A percentile compares a stretch with the other conserved stretches of the same genome.
Conservation (phyloP, 2,113 vertebrate species). For the Regulus satrapa region DNA sequence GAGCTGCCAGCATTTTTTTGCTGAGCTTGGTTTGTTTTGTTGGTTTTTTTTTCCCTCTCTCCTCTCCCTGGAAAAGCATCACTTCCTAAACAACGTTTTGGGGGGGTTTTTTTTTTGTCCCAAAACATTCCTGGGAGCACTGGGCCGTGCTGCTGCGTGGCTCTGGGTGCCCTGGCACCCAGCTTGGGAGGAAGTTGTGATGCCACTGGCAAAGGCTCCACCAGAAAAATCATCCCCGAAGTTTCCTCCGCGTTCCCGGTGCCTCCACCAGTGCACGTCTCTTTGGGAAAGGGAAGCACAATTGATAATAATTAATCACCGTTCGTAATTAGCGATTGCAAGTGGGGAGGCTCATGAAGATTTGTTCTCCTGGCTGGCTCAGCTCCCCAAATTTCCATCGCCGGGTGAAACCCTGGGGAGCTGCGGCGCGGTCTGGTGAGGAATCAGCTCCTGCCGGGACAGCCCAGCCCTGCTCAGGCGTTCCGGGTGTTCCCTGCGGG, state of each 20-base stretch:
- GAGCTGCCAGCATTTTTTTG: neutral
- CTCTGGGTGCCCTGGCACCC: neutral
- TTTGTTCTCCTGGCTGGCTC: neutral
- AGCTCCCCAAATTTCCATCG: neutral
- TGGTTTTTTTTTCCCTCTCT: neutral
- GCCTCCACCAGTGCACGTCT: accelerated
- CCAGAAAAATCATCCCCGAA: neutral
- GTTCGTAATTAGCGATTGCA: accelerated
- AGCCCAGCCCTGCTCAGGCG: neutral
- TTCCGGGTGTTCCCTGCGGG: accelerated
- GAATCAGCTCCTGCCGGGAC: neutral
- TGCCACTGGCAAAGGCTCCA: neutral
- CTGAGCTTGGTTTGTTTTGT: neutral
- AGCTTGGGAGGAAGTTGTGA: neutral
- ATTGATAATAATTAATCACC: neutral
- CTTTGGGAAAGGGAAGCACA: neutral
- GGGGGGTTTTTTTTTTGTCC: accelerated
- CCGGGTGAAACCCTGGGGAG: neutral
- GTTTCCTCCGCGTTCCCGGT: neutral
- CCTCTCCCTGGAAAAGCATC: neutral
- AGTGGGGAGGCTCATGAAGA: accelerated
- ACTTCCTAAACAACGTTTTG: neutral
- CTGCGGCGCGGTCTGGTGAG: accelerated
- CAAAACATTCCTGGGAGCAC: neutral
- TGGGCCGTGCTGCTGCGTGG: accelerated